Percentiles rank a stretch among this genome's conserved stretches.
Evolutionary conservation across 2,797 vertebrate species (phyloP).

Genomic region (Petrocephalus schoutedeni): DNA sequence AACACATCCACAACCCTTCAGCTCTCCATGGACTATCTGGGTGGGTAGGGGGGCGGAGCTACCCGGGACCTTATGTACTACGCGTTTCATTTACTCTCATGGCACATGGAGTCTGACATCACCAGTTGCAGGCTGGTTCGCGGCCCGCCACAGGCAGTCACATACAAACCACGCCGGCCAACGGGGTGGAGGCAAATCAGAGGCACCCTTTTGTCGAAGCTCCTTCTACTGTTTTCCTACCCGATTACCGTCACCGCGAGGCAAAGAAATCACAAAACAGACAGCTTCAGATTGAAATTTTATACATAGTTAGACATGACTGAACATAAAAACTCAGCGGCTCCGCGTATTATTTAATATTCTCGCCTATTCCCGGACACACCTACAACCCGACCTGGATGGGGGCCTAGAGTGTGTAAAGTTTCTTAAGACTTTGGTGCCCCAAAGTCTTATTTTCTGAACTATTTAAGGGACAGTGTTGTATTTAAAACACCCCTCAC

Average conservation of each 20-base stretch:
- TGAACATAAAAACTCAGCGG: background rate
- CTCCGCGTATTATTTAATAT: background rate
- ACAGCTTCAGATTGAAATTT: conserved; percentile 6
- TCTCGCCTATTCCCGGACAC: background rate
- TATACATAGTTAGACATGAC: background rate
- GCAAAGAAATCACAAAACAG: conserved; percentile 3
- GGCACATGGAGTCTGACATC: background rate
- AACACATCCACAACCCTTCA: background rate
- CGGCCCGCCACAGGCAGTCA: conserved; percentile 36
- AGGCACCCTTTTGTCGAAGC: conserved; percentile 21
- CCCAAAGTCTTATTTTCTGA: background rate
- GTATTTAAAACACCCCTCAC: background rate
- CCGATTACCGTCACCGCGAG: background rate
- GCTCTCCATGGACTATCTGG: background rate
- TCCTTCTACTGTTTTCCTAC: background rate
- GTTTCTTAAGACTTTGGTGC: background rate
- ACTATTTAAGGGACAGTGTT: background rate
- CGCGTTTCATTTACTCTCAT: background rate
- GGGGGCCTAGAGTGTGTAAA: background rate
- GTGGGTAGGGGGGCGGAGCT: background rate
- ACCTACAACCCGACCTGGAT: background rate
- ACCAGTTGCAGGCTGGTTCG: background rate
- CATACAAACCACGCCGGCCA: conserved; percentile 36
- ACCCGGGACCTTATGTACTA: background rate
- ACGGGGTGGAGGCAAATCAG: conserved; percentile 34